Evolutionary conservation across 2,797 vertebrate genomes (phyloP).

Genomic region (Mus spretus): DNA sequence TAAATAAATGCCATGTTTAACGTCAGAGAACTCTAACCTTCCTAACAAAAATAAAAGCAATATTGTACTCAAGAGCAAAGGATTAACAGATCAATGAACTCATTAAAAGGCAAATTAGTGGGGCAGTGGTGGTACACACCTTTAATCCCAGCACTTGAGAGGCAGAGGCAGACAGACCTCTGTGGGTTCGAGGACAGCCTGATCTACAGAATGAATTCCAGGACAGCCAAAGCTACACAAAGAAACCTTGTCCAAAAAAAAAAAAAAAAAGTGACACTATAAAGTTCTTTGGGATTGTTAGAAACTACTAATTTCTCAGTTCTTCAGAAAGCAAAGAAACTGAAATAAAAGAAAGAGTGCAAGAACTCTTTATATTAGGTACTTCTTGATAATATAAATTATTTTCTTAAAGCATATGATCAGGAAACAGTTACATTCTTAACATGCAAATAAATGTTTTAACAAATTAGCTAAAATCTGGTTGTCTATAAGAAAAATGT

Average conservation of each 20-base stretch:
- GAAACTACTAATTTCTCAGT: constrained; percentile 53
- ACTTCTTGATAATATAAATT: constrained; percentile 55
- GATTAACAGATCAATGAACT: constrained; percentile 36
- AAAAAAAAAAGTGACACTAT: background rate
- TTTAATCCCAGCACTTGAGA: background rate
- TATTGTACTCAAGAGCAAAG: constrained; percentile 57
- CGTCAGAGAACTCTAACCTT: background rate
- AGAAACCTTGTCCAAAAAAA: background rate
- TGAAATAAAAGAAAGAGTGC: constrained; percentile 19
- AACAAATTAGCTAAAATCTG: constrained; percentile 49
- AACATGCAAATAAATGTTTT: constrained; percentile 59
- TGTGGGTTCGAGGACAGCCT: background rate
- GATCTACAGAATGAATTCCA: background rate
- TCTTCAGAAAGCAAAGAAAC: constrained; percentile 60
- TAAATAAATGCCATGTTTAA: constrained; percentile 49
- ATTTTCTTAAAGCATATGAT: constrained; percentile 40
- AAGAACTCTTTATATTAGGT: constrained; percentile 5
- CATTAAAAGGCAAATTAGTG: constrained; percentile 44
- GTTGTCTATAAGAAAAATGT: constrained; percentile 26
- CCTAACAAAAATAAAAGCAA: constrained; percentile 46
- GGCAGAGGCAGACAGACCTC: background rate
- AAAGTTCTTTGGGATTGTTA: constrained; percentile 43
- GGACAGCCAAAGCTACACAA: background rate
- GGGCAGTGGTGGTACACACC: background rate
- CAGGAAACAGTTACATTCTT: constrained; percentile 57